Evolutionary conservation across 2,113 vertebrate genomes (phyloP).

Genomic region (Anhinga anhinga): DNA sequence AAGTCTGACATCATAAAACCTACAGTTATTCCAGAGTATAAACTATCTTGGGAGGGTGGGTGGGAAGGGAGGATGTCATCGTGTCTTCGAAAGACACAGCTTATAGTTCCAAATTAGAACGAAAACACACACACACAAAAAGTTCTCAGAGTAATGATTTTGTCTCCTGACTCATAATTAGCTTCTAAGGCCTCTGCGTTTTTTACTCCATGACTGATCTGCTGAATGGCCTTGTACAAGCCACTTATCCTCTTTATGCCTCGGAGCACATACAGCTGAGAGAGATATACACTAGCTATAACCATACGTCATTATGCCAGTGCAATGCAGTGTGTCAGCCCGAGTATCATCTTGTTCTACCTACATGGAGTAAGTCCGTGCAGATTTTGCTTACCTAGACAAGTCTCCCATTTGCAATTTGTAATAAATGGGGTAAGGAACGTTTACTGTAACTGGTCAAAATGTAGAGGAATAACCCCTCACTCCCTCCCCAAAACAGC

Average conservation of each 20-base stretch:
- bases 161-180: background rate
- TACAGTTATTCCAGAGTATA: background rate
- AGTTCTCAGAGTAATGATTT: background rate
- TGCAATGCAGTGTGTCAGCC: background rate
- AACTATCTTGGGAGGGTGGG: background rate
- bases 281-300: background rate
- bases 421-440: background rate
- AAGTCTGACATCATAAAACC: background rate
- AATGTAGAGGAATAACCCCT: background rate
- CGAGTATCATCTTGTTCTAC: background rate
- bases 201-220: constrained; percentile 17
- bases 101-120: background rate
- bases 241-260: constrained; percentile 32
- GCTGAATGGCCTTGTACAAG: constrained; percentile 26
- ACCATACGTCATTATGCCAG: constrained; percentile 20
- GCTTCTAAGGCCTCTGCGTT: background rate
- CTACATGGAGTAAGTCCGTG: background rate
- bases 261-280: constrained; percentile 14
- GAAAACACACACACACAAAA: background rate
- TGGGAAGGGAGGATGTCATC: background rate
- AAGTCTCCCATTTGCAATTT: background rate
- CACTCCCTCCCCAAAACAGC: background rate
- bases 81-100: background rate
- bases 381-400: constrained; percentile 21
- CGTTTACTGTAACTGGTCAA: background rate